Evolutionary conservation across 2,888 invertebrate genomes (phyloP).

Genomic region (Tromatobia lineatoria): DNA sequence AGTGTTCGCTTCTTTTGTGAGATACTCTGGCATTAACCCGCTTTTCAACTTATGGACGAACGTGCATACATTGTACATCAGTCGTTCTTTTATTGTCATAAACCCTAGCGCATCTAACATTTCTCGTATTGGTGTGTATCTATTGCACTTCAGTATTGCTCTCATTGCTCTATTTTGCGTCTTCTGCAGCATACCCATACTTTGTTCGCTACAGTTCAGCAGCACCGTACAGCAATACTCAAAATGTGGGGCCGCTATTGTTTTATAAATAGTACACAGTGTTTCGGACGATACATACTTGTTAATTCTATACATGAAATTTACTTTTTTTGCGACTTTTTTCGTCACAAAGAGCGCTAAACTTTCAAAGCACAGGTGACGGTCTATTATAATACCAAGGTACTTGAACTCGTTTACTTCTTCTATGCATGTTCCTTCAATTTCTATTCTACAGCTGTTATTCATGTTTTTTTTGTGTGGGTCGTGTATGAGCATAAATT

Average conservation of each 20-base stretch:
- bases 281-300: neutral
- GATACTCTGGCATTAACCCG: neutral
- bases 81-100: neutral
- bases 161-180: constrained; percentile 1
- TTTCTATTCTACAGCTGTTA: constrained; percentile 2
- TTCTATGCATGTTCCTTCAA: neutral
- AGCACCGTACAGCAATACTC: neutral
- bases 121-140: neutral
- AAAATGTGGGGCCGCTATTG: neutral
- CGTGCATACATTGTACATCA: neutral
- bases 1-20: neutral
- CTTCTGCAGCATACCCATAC: neutral
- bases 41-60: neutral
- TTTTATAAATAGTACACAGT: neutral
- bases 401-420: no score
- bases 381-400: neutral
- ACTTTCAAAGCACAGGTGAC: neutral
- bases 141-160: constrained; percentile 5
- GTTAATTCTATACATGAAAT: neutral
- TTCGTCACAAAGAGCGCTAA: neutral
- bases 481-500: neutral
- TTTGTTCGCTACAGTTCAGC: neutral
- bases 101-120: neutral
- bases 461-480: neutral
- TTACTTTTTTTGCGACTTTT: constrained; percentile 1